These are phyloP conservation scores for Theristicus caerulescens DNA, from an alignment of 2,113 vertebrate genomes.

Conservation along the genomic window DNA sequence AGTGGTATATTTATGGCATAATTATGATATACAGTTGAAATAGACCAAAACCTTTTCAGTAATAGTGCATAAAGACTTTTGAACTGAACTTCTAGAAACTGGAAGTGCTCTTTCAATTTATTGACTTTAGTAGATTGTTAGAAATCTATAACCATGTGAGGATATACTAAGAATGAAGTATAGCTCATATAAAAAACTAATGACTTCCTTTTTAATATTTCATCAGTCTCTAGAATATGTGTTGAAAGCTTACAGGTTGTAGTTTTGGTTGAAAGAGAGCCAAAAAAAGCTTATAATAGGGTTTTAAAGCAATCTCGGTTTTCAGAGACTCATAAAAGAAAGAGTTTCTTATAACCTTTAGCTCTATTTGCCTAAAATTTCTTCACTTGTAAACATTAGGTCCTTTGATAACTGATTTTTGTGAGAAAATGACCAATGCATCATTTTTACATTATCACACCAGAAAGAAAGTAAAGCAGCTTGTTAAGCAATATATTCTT, in stretches of 20 bases:
- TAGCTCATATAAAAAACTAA: background rate
- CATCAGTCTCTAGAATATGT: background rate
- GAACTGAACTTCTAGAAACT: background rate
- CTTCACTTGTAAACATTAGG: background rate
- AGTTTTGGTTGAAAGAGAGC: background rate
- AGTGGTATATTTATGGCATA: background rate
- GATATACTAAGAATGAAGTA: background rate
- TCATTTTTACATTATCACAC: background rate
- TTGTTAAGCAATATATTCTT: background rate
- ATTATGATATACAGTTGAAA: background rate
- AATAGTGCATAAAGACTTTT: background rate
- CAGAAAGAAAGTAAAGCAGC: background rate
- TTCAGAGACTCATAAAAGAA: background rate
- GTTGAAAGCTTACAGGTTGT: background rate
- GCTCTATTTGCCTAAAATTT: background rate
- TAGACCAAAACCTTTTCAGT: background rate
- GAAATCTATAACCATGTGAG: background rate
- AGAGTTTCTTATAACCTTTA: background rate
- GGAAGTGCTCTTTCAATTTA: background rate
- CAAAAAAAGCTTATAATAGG: background rate
- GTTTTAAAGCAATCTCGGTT: background rate
- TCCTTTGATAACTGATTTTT: background rate
- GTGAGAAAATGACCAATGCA: background rate
- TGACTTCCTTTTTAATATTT: constrained; percentile 12
- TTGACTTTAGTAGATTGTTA: background rate